A percentile compares a stretch with the other conserved stretches of the same genome.
These are phyloP conservation scores for Dastarcus helophoroides DNA, from an alignment of 2,888 invertebrate genomes.

Conservation along the genomic window DNA sequence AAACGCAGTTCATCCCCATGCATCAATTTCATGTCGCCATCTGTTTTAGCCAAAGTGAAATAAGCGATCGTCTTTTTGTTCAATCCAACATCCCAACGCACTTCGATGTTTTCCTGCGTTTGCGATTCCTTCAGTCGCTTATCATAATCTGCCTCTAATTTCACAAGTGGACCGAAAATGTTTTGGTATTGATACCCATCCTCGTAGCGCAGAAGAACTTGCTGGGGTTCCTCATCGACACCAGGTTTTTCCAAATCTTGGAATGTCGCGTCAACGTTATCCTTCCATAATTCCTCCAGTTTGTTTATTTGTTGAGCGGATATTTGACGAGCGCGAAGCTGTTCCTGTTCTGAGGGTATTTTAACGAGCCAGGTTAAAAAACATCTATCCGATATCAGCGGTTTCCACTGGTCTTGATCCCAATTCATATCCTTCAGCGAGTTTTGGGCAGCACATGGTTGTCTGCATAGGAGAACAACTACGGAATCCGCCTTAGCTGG, in stretches of 20 bases:
- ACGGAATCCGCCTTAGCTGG: constrained; percentile 98
- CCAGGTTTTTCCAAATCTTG: constrained; percentile 98
- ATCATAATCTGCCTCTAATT: constrained; percentile 97
- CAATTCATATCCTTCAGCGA: constrained; percentile 98
- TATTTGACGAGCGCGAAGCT: constrained; percentile 89
- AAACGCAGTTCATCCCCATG: constrained; percentile 94
- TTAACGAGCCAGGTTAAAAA: constrained; percentile 96
- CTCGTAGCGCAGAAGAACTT: constrained; percentile 68
- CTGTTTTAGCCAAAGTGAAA: constrained; percentile 93
- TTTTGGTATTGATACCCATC: constrained; percentile 99
- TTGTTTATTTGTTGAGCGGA: constrained; percentile 96
- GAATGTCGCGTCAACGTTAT: constrained; percentile 94
- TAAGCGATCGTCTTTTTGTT: constrained; percentile 98
- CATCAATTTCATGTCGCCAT: constrained; percentile 98
- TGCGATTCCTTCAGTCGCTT: constrained; percentile 95
- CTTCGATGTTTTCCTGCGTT: constrained; percentile 95
- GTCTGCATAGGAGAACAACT: constrained; percentile 91
- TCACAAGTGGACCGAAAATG: constrained; percentile 93
- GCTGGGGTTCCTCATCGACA: constrained; percentile 95
- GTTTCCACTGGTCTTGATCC: constrained; percentile 99
- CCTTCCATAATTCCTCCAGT: constrained; percentile 97
- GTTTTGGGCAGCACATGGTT: constrained; percentile 96
- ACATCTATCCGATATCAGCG: constrained; percentile 90
- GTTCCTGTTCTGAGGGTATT: constrained; percentile 95
- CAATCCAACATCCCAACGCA: constrained; percentile 96